These are phyloP conservation scores for Pagrus major DNA, from an alignment of 2,113 vertebrate genomes.

Conservation along the genomic window DNA sequence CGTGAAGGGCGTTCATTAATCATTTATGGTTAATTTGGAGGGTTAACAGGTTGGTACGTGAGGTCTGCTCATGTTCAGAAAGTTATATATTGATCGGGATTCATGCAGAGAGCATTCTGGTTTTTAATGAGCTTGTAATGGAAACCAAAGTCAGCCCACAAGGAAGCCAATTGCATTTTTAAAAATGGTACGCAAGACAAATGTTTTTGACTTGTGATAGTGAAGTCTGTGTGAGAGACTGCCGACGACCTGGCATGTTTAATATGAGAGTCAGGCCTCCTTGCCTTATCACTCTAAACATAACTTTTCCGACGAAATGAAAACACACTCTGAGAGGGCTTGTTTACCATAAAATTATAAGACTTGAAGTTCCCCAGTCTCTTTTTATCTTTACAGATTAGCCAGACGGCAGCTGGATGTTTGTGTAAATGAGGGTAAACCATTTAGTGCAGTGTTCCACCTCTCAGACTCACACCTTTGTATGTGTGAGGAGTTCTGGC, in stretches of 20 bases:
- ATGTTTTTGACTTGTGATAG: neutral
- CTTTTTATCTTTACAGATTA: constrained; percentile 50
- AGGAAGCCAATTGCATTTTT: neutral
- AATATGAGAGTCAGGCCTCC: constrained; percentile 22
- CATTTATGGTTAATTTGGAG: constrained; percentile 39
- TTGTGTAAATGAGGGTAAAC: constrained; percentile 54
- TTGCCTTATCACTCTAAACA: constrained; percentile 33
- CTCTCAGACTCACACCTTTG: constrained; percentile 42
- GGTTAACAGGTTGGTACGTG: constrained; percentile 37
- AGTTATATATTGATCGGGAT: constrained; percentile 20
- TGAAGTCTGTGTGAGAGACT: constrained; percentile 1
- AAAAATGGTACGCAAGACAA: neutral
- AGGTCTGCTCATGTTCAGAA: constrained; percentile 31
- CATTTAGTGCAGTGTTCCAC: constrained; percentile 48
- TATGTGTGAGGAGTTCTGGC: constrained; percentile 48
- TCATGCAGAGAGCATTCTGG: constrained; percentile 2
- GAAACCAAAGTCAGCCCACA: neutral
- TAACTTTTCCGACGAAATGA: constrained; percentile 33
- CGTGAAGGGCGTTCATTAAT: constrained; percentile 43
- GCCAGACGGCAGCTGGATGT: constrained; percentile 1
- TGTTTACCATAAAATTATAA: constrained; percentile 49
- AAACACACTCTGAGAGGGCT: constrained; percentile 32
- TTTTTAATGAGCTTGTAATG: neutral
- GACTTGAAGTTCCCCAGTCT: constrained; percentile 26
- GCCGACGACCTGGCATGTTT: neutral